Base-by-base conservation (phyloP, 2,888 invertebrate species). In the Linyphia triangularis region DNA sequence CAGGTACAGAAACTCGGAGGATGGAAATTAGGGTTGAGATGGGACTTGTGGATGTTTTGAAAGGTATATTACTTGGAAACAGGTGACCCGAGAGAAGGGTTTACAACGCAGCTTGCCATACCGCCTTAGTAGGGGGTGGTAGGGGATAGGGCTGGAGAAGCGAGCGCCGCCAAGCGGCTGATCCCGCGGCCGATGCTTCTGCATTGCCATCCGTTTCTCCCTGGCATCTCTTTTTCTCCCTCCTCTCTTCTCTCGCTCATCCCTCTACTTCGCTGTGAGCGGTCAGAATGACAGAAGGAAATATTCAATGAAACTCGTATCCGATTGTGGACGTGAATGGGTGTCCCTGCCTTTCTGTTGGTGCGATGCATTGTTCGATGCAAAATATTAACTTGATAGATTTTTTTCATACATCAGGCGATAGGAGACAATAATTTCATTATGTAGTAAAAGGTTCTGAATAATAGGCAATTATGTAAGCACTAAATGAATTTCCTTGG, bases 81-180 rank as follows among this genome's bases (percentile, higher is more conserved):
- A 72, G 63, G 24, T 72, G 61, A 63, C 72, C 63, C 70, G 28
- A 30, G 61, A 72, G 72, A 30, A n/a, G 19, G 30, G 51, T 13
- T 85, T 61, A 57, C 73, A 81, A 59, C 30, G 73, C 86, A 63
- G 59, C 43, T 67, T 40, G 67, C 81, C 86, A 79, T 86, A 69
- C 77, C 77, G 51, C 59, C 59, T 69, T 78, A 69, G 67, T 26
- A 7, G 43, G 61, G 57, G 69, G 85, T 33, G 26, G 63, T 16
- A 33, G 5, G 63, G 43, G 67, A 51, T 33, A 26, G 5, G 72
- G 37, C 51, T 40, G 43, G 72, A 24, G 22, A 33, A 13, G 1
- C 26, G 37, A 83, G 84, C 73, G 79, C 79, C 84, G 22, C 79
- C 84, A 33, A 78, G 61, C 78, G 88, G 78, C 40, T 10, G 79